phyloP scores from a whole-genome alignment of 2,113 vertebrate species.

The human (Homo sapiens) region GRCh38 chr11:103170501-103171000 shows the following conservation, averaged over 20 bases:
- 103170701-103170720: constrained; percentile 3
- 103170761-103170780: background rate
- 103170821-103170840: background rate
- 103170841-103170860: constrained; percentile 26
- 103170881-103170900: constrained; percentile 97
- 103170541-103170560: constrained; percentile 20
- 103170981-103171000: constrained; percentile 96
- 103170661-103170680: background rate
- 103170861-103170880: constrained; percentile 57
- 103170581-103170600: background rate
- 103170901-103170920: constrained; percentile 99
- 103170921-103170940: constrained; percentile 96
- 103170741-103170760: background rate
- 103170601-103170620: background rate
- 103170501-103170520: background rate
- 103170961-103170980: constrained; percentile 97
- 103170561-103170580: background rate
- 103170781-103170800: background rate
- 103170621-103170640: constrained; percentile 29
- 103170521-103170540: constrained; percentile 5
- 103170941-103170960: constrained; percentile 99
- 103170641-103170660: background rate
- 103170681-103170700: background rate
- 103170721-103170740: background rate
- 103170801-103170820: background rate